Conservation (phyloP, 1,140 invertebrate genomes). For the Brachionus manjavacas region DNA sequence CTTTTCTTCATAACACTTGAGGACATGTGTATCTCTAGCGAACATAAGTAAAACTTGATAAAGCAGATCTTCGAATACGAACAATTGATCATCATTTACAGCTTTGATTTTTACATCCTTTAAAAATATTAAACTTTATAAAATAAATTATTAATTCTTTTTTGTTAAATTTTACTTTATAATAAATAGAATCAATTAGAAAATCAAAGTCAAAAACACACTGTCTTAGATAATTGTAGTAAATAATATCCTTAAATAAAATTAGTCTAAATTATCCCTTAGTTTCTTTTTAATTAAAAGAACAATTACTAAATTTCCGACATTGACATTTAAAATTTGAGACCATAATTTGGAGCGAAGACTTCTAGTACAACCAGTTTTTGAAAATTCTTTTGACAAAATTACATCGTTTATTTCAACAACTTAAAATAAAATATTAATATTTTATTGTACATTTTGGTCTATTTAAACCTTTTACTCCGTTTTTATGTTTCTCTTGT, state of each 20-base stretch:
- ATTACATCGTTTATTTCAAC: constrained; percentile 53
- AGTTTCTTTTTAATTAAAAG: neutral
- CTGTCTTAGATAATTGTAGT: constrained; percentile 76
- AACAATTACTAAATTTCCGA: constrained; percentile 56
- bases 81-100: constrained; percentile 93
- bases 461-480: constrained; percentile 43
- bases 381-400: constrained; percentile 68
- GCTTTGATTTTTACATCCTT: constrained; percentile 85
- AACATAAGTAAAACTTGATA: constrained; percentile 92
- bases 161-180: constrained; percentile 72
- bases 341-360: constrained; percentile 73
- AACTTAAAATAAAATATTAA: constrained; percentile 46
- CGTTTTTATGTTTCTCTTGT: constrained; percentile 54
- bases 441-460: neutral
- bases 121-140: neutral
- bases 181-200: constrained; percentile 84
- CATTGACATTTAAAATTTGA: constrained; percentile 71
- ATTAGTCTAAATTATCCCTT: neutral
- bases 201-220: constrained; percentile 81
- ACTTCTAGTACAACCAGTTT: constrained; percentile 74
- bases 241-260: constrained; percentile 67
- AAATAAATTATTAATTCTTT: no score
- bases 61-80: constrained; percentile 90
- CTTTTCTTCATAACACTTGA: constrained; percentile 59
- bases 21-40: constrained; percentile 76